phyloP scores from a whole-genome alignment of 2,888 invertebrate species.

The Pristionchus mayeri region DNA sequence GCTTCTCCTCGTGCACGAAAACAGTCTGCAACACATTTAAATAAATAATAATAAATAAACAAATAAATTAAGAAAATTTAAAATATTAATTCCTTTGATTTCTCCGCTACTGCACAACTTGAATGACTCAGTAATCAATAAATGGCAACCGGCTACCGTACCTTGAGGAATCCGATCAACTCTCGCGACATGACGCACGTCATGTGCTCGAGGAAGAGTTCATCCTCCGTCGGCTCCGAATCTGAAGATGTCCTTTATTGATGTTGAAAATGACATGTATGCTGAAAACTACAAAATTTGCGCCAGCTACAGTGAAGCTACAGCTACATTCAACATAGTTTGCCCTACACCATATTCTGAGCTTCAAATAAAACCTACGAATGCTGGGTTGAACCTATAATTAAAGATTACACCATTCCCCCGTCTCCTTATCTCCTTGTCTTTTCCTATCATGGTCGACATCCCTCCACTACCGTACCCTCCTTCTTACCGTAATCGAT shows the following conservation, averaged over 20 bases:
- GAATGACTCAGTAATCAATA: background rate
- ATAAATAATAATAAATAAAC: background rate
- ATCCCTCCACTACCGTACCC: background rate
- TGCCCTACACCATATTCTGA: no score
- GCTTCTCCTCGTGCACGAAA: conserved; percentile 34
- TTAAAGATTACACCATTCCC: no score
- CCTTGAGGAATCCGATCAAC: conserved; percentile 53
- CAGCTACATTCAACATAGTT: no score
- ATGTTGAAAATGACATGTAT: no score
- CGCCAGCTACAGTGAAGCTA: no score
- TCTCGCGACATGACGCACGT: conserved; percentile 66
- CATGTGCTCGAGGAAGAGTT: conserved; percentile 68
- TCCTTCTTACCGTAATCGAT: conserved; percentile 43
- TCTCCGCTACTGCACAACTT: background rate
- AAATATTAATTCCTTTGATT: background rate
- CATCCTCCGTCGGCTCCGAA: conserved; percentile 65
- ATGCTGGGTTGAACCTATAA: no score
- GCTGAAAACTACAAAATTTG: no score
- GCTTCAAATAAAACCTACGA: no score
- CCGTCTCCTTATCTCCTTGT: no score
- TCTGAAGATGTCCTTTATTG: no score
- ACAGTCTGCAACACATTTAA: background rate
- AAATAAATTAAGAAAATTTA: background rate
- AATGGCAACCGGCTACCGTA: background rate
- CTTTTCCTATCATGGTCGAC: background rate